Base-by-base conservation (phyloP, 2,888 invertebrate species). In the Linyphia triangularis region DNA sequence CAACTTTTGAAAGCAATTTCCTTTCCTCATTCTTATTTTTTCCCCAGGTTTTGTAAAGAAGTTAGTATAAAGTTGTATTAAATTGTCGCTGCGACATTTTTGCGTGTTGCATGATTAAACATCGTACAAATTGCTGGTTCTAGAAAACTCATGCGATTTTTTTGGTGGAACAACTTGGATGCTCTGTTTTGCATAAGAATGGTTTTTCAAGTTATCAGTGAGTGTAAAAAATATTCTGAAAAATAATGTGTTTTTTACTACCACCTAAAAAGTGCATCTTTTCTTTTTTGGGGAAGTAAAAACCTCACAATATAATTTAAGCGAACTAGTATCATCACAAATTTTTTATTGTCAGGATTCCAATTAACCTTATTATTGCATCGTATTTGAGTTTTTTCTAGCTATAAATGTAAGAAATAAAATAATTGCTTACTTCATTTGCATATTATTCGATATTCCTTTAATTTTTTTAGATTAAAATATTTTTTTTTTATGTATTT, bases 1-100 rank as follows among this genome's bases (percentile, higher is more conserved):
- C n/a, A 30, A 40, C 33, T 77, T 77, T 77, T 59, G 40, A 63
- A 63, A 79, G 78, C 78, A 79, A 79, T 79, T 79, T 79, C 37
- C 28, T 63, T 10, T 16, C 6, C 26, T 43, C 63, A 30, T 65
- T 67, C 51, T 51, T 24, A 33, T 22, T 77, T 51, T 78, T 67
- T 78, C 28, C 19, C 51, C 51, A n/a, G 13, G 5, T 13, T 28
- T 9, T 43, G 16, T 51, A 22, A 9, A 10, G 30, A 4, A 79
- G 67, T 79, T 67, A 67, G 22, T 65, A 79, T 22, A 67, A 79
- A 79, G 33, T 43, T 24, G 51, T 63, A 77, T 77, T 51, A 79
- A 67, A 79, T 51, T 51, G 51, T 51, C 65, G 51, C 24, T 7
- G 51, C 16, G 67, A 33, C 43, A 67, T 65, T 79, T 79, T 67